phyloP scores from a whole-genome alignment of 1,140 invertebrate species.

The Uloborus diversus region DNA sequence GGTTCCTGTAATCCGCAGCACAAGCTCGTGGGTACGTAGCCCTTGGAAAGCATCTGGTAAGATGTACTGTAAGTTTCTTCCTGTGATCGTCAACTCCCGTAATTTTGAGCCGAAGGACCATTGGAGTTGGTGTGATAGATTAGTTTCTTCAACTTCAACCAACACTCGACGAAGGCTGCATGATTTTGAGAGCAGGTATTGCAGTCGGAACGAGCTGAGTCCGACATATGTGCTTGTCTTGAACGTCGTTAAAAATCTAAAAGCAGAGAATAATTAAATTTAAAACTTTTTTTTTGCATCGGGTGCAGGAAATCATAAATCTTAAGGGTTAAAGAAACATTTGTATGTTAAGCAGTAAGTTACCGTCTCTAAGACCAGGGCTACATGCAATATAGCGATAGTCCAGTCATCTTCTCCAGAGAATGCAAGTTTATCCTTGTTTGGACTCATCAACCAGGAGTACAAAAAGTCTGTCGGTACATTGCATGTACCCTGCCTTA shows the following conservation, averaged over 20 bases:
- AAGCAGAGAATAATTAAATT: background rate
- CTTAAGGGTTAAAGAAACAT: too few species aligned
- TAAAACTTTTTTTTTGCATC: too few species aligned
- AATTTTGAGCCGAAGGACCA: conserved; percentile 59
- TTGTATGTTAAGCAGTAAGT: too few species aligned
- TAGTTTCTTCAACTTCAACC: conserved; percentile 58
- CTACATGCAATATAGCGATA: too few species aligned
- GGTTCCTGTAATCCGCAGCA: conserved; percentile 58
- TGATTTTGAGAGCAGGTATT: conserved; percentile 56
- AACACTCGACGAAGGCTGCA: conserved; percentile 40
- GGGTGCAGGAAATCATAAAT: too few species aligned
- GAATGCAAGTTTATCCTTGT: too few species aligned
- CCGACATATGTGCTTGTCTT: conserved; percentile 58
- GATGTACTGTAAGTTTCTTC: conserved; percentile 55
- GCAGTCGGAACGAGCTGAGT: conserved; percentile 59
- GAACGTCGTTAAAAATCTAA: conserved; percentile 55
- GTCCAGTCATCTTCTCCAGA: too few species aligned
- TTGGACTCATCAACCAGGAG: too few species aligned
- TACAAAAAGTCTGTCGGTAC: too few species aligned
- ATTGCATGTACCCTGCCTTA: too few species aligned
- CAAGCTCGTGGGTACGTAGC: conserved; percentile 56
- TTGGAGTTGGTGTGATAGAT: conserved; percentile 59
- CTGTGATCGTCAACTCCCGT: conserved; percentile 58
- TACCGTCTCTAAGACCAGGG: too few species aligned
- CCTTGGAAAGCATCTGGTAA: conserved; percentile 60